phyloP scores from a whole-genome alignment of 2,113 vertebrate genomes.

The Corythornis vintsioides region DNA sequence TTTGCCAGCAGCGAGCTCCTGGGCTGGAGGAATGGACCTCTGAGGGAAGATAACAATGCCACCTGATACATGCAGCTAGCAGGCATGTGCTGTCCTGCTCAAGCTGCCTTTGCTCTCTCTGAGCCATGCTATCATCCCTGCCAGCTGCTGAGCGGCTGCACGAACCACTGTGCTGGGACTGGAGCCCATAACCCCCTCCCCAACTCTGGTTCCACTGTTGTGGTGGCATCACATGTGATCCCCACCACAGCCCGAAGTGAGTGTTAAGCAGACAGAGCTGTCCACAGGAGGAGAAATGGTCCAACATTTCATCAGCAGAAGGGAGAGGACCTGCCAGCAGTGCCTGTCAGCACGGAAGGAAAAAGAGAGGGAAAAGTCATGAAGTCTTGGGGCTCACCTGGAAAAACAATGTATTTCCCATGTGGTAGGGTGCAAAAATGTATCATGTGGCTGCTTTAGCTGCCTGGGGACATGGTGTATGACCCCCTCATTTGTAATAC shows the following conservation, averaged over 20 bases:
- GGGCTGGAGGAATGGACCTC: neutral
- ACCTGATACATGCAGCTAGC: neutral
- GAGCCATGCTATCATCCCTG: neutral
- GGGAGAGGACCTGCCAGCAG: neutral
- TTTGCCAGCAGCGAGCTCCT: neutral
- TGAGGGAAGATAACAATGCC: neutral
- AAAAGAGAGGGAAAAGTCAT: neutral
- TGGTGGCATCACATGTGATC: neutral
- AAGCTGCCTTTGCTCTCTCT: neutral
- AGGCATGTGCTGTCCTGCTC: neutral
- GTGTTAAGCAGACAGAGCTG: neutral
- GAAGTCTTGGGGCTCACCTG: neutral
- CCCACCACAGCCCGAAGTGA: fast-evolving
- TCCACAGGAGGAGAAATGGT: neutral
- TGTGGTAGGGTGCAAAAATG: neutral
- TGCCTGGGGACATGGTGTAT: neutral
- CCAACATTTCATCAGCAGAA: neutral
- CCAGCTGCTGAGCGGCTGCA: neutral
- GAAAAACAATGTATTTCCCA: slow-evolving; percentile 10
- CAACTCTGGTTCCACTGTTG: neutral
- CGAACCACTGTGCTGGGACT: neutral
- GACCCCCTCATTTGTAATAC: neutral
- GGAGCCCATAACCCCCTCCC: neutral
- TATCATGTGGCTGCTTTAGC: neutral
- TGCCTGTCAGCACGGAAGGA: neutral